Evolutionary conservation across 2,113 vertebrate species (phyloP), one percentile per base, ranked within the genome.

Genomic region (Rana temporaria): DNA sequence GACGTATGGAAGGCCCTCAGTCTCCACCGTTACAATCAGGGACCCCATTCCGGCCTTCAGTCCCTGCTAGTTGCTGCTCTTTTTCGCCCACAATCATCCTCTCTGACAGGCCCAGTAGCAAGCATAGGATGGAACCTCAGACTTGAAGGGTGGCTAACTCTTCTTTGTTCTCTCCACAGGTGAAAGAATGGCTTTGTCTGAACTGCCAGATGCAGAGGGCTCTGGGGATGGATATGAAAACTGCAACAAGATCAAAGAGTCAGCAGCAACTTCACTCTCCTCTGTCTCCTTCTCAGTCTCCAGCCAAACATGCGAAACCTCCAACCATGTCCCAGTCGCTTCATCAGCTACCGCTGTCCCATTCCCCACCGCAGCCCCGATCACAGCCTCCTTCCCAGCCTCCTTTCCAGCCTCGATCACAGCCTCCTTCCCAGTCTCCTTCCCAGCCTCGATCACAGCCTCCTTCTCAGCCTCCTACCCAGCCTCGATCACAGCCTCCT

Each of bases 181-280:
- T 99, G 68, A 95, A 99, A 84, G 98, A 99, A 88, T 99, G 98
- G 98, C 91, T 99, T 68, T 99, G 98, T 90, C 92, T 99, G 87
- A 99, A 99, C 91, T 99, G 98, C 92, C 98, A 99, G 95, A 99
- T 99, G 98, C 98, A 99, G 92, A 94, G 98, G 88, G 97, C 98
- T 0, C 86, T 99, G 88, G 98, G 98, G 74, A 99, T 99, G 96
- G 97, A 99, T 90, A 98, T 99, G 97, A 97, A 95, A 79, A 98
- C 97, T 0, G 96, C 97, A n/a, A 96, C 97, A 59, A 95, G 96
- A 79, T 98, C 97, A 89, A 98, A 98, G 89, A 99, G 97, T 91
- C 97, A 98, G 91, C 98, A 98, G 85, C 97, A 98, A 90, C 95
- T 98, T 79, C 94, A 96, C 87, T 98, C 96, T 70, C 96, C 97